phyloP scores from a whole-genome alignment of 2,888 invertebrate species.

The Philonicus albiceps region DNA sequence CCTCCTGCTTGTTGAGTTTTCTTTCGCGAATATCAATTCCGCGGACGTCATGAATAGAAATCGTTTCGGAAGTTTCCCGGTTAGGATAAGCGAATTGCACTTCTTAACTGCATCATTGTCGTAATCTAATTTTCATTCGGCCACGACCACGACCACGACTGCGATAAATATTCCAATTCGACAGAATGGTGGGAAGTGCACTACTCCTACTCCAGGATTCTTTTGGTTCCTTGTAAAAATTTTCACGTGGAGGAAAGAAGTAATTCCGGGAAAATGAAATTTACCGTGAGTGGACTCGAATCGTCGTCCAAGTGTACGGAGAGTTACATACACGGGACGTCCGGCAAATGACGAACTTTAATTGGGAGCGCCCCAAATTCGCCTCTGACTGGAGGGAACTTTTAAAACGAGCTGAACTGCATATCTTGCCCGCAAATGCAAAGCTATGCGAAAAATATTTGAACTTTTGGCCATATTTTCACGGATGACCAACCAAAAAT shows the following conservation, averaged over 20 bases:
- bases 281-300: not conserved
- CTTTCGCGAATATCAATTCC: not conserved
- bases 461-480: constrained; percentile 38
- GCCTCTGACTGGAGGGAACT: not conserved
- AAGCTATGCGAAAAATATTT: constrained; percentile 33
- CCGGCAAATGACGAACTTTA: constrained; percentile 31
- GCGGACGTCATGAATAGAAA: constrained; percentile 18
- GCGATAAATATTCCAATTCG: not conserved
- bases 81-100: constrained; percentile 12
- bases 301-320: not conserved
- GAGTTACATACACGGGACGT: not conserved
- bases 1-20: not conserved
- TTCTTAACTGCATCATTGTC: constrained; percentile 13
- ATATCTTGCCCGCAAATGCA: constrained; percentile 15
- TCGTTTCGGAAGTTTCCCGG: constrained; percentile 8
- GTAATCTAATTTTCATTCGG: constrained; percentile 8
- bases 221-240: not conserved
- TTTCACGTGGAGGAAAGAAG: not conserved
- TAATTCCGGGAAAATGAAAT: constrained; percentile 1
- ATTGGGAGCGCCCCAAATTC: constrained; percentile 19
- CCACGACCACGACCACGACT: not conserved
- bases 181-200: not conserved
- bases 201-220: not conserved
- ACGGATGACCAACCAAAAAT: constrained; percentile 38
- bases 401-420: constrained; percentile 30